Evolutionary conservation across 2,888 invertebrate species (phyloP), one percentile per base, ranked within the genome.

Genomic region (Drosophila anomelani): DNA sequence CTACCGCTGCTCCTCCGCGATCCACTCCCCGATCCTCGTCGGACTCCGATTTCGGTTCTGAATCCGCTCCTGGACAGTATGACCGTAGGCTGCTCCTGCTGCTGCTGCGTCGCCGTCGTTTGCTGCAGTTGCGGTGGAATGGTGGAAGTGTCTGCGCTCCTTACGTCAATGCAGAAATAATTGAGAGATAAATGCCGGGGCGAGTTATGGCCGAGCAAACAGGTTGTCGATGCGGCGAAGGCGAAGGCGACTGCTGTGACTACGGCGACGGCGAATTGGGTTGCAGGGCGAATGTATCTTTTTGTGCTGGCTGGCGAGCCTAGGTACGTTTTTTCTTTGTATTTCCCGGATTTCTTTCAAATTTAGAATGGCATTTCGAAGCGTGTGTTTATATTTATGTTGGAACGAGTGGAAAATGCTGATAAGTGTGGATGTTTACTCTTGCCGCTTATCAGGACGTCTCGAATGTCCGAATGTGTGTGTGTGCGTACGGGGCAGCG

Each of bases 111-210:
- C 73, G 72, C 74, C 67, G 88, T 75, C 58, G 79, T 74, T 80
- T 90, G 83, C 83, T 90, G 83, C 83, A 87, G 66, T 90, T 90
- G 90, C 54, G 90, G 90, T 87, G 91, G 91, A 91, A 91, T 91
- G 90, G 73, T 91, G 90, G 79, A 77, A 74, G 75, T 79, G 84
- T 77, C 67, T 53, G 36, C 70, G 74, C 69, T 77, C 63, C 71
- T 76, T 75, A 74, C 77, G 78, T 78, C 81, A 83, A 58, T 68
- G 67, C 70, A 75, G 58, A 76, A 82, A 70, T 71, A 76, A 58
- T 72, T 55, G 54, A 34, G 23, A 56, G 67, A 67, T 44, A 73
- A 79, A 77, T 57, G 76, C 71, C 81, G 79, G 76, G 72, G 78
- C 76, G 74, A 77, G 74, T 77, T 77, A 55, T 76, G 71, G 70